phyloP scores from a whole-genome alignment of 2,888 invertebrate genomes.

The Phasia obesa region DNA sequence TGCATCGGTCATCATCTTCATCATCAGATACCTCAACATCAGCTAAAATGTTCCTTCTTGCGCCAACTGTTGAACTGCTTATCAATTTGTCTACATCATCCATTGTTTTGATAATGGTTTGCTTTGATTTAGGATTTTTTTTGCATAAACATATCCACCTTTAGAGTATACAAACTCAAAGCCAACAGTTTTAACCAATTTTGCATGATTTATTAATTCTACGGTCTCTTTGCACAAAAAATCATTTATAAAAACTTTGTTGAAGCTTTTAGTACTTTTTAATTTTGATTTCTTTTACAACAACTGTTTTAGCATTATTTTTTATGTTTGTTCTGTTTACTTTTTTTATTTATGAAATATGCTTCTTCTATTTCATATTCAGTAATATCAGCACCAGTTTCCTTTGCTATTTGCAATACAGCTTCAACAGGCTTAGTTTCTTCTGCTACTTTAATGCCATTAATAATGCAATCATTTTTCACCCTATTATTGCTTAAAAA shows the following conservation, averaged over 20 bases:
- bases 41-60: too few relatives aligned
- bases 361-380: not conserved
- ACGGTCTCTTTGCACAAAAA: not conserved
- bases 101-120: not conserved
- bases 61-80: not conserved
- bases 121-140: not conserved
- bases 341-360: not conserved
- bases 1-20: too few relatives aligned
- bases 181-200: not conserved
- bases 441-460: not conserved
- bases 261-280: not conserved
- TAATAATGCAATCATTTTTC: not conserved
- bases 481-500: too few relatives aligned
- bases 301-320: not conserved
- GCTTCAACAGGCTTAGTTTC: not conserved
- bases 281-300: constrained; percentile 4
- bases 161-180: not conserved
- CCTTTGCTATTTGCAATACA: not conserved
- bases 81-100: not conserved
- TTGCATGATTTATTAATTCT: not conserved
- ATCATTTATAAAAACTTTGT: not conserved
- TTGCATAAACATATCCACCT: not conserved
- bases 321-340: not conserved
- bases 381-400: not conserved
- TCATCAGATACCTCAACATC: too few relatives aligned